Conservation (phyloP, 1,140 invertebrate genomes). For the Carcinoscorpius rotundicauda region DNA sequence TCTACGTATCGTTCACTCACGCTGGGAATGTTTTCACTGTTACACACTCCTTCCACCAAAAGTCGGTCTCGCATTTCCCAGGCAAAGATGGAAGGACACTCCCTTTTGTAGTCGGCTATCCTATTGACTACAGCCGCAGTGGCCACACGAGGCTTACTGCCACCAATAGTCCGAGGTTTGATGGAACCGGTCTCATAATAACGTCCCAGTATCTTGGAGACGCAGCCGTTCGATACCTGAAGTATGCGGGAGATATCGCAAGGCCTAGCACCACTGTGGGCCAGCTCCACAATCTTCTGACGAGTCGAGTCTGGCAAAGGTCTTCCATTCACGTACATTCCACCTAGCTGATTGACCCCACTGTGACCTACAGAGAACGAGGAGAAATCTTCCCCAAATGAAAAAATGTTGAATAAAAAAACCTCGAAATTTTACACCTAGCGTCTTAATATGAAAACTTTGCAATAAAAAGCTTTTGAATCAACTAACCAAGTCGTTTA, state of each 20-base stretch:
- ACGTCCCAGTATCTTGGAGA: slow-evolving; percentile 86
- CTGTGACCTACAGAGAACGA: slow-evolving; percentile 57
- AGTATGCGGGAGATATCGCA: slow-evolving; percentile 96
- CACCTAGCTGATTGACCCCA: slow-evolving; percentile 94
- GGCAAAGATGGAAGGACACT: slow-evolving; percentile 93
- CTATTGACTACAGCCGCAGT: slow-evolving; percentile 82
- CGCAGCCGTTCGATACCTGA: slow-evolving; percentile 90
- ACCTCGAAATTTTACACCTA: too few relatives aligned
- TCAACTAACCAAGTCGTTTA: too few relatives aligned
- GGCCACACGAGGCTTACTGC: slow-evolving; percentile 86
- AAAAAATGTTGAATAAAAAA: too few relatives aligned
- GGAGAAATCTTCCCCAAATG: too few relatives aligned
- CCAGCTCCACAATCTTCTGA: slow-evolving; percentile 90
- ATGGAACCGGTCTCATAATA: slow-evolving; percentile 96
- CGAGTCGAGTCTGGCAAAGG: slow-evolving; percentile 90
- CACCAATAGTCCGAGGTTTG: slow-evolving; percentile 83
- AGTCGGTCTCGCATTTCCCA: slow-evolving; percentile 95
- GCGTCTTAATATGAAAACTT: too few relatives aligned
- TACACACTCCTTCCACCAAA: slow-evolving; percentile 90
- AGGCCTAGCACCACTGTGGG: slow-evolving; percentile 86
- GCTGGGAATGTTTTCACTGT: slow-evolving; percentile 97
- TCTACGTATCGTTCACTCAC: slow-evolving; percentile 55
- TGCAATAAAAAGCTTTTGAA: too few relatives aligned
- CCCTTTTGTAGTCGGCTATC: slow-evolving; percentile 90
- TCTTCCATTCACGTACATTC: slow-evolving; percentile 91